Conservation (phyloP, 2,113 vertebrate genomes). For the Cygnus buccinator region DNA sequence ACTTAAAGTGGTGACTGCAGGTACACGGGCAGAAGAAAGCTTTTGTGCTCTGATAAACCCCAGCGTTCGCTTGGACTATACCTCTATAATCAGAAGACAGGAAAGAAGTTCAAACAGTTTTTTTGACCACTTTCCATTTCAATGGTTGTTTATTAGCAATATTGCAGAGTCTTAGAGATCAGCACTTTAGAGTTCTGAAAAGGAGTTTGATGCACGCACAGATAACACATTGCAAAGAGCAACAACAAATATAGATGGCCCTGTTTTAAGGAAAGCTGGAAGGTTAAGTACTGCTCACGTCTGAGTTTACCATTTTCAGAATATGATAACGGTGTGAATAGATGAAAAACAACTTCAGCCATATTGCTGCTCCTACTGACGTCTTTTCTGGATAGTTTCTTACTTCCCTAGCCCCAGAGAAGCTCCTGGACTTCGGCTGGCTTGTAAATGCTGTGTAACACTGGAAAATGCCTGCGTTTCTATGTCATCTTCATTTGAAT, state of each 20-base stretch:
- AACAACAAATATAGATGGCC: background rate
- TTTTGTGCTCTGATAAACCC: constrained; percentile 75
- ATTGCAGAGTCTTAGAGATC: constrained; percentile 33
- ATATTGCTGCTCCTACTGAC: background rate
- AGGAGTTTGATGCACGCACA: background rate
- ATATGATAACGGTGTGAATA: background rate
- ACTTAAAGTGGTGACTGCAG: constrained; percentile 74
- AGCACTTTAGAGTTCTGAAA: constrained; percentile 43
- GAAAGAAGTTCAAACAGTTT: constrained; percentile 68
- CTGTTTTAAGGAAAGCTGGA: constrained; percentile 23
- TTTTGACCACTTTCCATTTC: constrained; percentile 73
- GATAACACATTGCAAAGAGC: background rate
- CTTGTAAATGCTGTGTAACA: background rate
- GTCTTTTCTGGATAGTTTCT: background rate
- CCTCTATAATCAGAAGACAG: constrained; percentile 58
- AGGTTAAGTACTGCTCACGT: background rate
- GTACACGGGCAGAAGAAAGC: constrained; percentile 69
- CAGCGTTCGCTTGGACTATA: constrained; percentile 59
- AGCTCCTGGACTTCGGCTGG: constrained; percentile 4
- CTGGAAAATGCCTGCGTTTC: background rate
- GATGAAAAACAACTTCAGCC: background rate
- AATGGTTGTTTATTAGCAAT: constrained; percentile 62
- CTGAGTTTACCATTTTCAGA: constrained; percentile 21
- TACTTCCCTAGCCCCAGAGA: background rate
- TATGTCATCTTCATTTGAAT: constrained; percentile 7